Conservation (phyloP, 2,797 vertebrate species). For the Apogon talboti region DNA sequence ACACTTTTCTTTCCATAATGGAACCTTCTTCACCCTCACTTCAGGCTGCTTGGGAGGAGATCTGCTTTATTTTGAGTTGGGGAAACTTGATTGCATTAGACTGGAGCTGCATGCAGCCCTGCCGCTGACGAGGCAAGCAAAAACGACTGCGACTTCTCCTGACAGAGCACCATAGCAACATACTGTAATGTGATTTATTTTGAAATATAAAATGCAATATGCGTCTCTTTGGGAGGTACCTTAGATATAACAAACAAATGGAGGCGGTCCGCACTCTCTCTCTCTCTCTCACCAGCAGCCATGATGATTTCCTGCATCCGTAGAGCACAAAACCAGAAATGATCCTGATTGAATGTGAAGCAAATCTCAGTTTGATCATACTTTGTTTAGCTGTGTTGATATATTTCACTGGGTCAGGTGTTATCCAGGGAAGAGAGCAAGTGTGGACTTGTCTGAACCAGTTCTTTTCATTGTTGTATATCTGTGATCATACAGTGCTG, state of each 20-base stretch:
- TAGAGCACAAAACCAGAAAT: conserved; percentile 46
- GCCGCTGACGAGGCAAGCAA: conserved; percentile 73
- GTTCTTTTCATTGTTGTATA: conserved; percentile 61
- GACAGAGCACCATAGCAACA: conserved; percentile 73
- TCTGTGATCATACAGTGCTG: conserved; percentile 41
- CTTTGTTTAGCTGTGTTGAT: conserved; percentile 67
- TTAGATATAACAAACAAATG: conserved; percentile 68
- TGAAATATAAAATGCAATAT: conserved; percentile 82
- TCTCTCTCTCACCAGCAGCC: conserved; percentile 36
- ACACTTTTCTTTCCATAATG: conserved; percentile 52
- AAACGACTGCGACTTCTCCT: conserved; percentile 76
- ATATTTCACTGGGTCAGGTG: conserved; percentile 69
- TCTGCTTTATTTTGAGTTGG: conserved; percentile 81
- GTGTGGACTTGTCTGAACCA: conserved; percentile 63
- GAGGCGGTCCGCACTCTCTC: conserved; percentile 47
- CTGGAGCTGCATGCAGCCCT: conserved; percentile 66
- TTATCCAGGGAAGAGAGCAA: conserved; percentile 58
- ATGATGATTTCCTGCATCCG: conserved; percentile 42
- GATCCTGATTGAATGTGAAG: conserved; percentile 76
- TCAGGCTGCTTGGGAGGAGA: conserved; percentile 62
- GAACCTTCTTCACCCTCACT: conserved; percentile 56
- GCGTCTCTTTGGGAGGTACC: conserved; percentile 72
- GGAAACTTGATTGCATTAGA: conserved; percentile 82
- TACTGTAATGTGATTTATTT: conserved; percentile 83
- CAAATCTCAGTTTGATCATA: conserved; percentile 69